These are phyloP conservation scores for Brienomyrus longianalis DNA, from an alignment of 2,113 vertebrate species.

Conservation along the genomic window DNA sequence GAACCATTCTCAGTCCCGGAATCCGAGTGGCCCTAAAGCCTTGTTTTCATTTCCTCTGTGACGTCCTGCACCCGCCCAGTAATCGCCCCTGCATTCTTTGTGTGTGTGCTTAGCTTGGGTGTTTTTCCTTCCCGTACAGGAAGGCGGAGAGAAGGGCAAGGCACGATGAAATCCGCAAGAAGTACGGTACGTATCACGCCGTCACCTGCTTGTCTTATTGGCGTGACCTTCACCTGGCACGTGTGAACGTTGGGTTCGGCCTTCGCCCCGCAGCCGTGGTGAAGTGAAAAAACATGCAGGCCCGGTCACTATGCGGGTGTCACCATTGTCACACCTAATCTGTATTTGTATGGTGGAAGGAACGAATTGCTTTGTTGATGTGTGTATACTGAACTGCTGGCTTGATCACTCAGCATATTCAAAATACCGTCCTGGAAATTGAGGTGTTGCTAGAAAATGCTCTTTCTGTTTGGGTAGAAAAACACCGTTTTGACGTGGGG, in stretches of 20 bases:
- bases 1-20: not conserved
- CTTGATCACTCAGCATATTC: not conserved
- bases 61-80: no score
- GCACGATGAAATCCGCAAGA: constrained; percentile 78
- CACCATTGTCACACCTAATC: not conserved
- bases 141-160: constrained; percentile 63
- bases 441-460: not conserved
- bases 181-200: constrained; percentile 67
- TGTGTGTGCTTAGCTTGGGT: not conserved
- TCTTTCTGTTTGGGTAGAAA: not conserved
- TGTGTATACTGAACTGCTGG: not conserved
- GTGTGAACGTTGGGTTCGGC: not conserved
- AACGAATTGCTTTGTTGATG: not conserved
- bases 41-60: not conserved
- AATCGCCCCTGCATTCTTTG: not conserved
- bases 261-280: no score
- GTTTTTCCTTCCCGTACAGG: constrained; percentile 45
- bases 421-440: not conserved
- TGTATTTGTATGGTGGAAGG: not conserved
- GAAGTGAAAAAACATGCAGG: not conserved
- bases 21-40: not conserved
- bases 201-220: not conserved
- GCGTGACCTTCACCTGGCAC: not conserved
- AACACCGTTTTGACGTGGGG: not conserved
- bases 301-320: not conserved